Evolutionary conservation across 2,888 invertebrate species (phyloP), one percentile per base, ranked within the genome.

Genomic region (Apodemia zela): DNA sequence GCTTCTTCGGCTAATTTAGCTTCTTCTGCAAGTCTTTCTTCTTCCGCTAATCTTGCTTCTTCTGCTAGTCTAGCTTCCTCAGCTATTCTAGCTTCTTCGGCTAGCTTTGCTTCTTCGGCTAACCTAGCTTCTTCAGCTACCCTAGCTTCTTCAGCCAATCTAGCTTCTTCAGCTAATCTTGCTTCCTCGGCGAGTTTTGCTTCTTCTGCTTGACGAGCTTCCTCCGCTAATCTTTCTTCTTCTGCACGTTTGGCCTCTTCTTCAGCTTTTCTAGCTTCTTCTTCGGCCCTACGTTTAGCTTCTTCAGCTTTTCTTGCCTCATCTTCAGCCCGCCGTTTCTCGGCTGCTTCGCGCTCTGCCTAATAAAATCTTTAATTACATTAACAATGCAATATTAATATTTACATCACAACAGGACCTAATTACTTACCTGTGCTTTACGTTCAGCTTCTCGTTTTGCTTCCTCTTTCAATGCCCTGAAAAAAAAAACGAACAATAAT

Each of bases 261-360:
- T 86, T 73, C 91, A 11, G 91, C 92, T 18, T 79, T 81, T 62
- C 72, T 71, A 25, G 87, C 86, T 15, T 88, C 90, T 74, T 89
- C 87, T 68, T 87, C 89, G 15, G 93, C 93, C 71, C 89, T 89
- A 38, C 91, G 90, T 68, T 89, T 89, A 35, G 84, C 77, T 64
- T 92, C 93, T 70, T 93, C 93, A 64, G 92, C 92, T 69, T 84
- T 89, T 58, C 88, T 87, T 13, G 91, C 89, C 69, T 91, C 92
- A 74, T 93, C 94, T 75, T 93, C 94, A 68, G 89, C 93, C 69
- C 88, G 80, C 63, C 89, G 93, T 72, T 80, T 88, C 69, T 89
- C 88, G 61, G 85, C 85, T 54, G 85, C 82, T 75, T 91, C 89
- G 64, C 86, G 85, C 69, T 88, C 87, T 64, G 83, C 87, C 87